Base-by-base conservation (phyloP, 2,888 invertebrate genomes). In the Stramonita haemastoma region DNA sequence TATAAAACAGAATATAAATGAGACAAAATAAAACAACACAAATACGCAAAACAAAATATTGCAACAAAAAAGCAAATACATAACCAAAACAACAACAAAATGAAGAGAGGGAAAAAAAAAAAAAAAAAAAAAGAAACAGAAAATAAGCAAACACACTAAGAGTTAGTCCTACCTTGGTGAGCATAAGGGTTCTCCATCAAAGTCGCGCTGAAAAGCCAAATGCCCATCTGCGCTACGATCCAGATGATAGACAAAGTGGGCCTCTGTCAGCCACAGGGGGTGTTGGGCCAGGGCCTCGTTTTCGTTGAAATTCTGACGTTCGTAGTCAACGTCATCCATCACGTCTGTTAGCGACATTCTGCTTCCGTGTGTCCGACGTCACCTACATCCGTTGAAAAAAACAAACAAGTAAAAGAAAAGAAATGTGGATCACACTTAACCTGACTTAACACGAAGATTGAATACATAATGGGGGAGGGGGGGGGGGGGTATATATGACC, bases 271-370 rank as follows among this genome's bases (percentile, higher is more conserved):
- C 93, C 92, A 93, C 22, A 91, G 88, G 0, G 95, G 95, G 89
- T 94, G 94, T 0, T 93, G 91, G 56, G 87, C 86, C n/a, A 91
- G 90, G 34, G 87, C 89, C 32, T 91, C 91, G 86, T 93, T 91
- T 32, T 91, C 89, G 88, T 92, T 94, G 91, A 94, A 94, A 90
- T 94, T 91, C 79, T 90, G 91, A 56, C 89, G 87, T 36, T 91
- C 91, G 90, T 94, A 94, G 88, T 92, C 91, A 46, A 94, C 91
- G 66, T 93, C 93, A n/a, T 94, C 93, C 93, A 94, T 94, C 1
- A 92, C 92, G 87, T 92, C 92, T 0, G 93, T 93, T 94, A 94
- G 88, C 1, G 92, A 90, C 92, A 92, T 92, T 46, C 46, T 46
- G 46, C 46, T 46, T 46, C 46, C 46, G 46, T 46, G 2, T 46